These are phyloP conservation scores for Busseola fusca DNA, from an alignment of 2,888 invertebrate species.

Conservation along the genomic window DNA sequence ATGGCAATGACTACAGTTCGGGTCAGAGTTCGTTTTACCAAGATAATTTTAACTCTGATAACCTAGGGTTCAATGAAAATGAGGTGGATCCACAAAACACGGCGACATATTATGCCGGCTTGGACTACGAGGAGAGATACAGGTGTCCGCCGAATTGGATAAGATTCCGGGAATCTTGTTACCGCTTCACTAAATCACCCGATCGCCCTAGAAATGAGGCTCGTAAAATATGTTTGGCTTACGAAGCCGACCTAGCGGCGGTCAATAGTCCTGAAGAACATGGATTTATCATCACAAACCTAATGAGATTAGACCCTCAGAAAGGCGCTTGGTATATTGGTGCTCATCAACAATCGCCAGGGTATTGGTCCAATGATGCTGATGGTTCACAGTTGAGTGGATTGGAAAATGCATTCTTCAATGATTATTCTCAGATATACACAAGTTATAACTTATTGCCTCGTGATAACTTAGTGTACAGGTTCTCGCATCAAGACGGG, in stretches of 20 bases:
- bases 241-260: conserved; percentile 94
- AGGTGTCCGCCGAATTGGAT: conserved; percentile 96
- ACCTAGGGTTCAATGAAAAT: conserved; percentile 77
- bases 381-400: conserved; percentile 94
- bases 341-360: conserved; percentile 92
- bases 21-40: conserved; percentile 84
- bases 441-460: conserved; percentile 87
- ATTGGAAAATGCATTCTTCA: conserved; percentile 95
- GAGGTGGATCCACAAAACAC: conserved; percentile 82
- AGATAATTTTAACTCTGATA: conserved; percentile 76
- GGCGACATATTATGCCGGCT: conserved; percentile 80
- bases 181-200: conserved; percentile 96
- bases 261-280: conserved; percentile 96
- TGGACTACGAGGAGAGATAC: conserved; percentile 84
- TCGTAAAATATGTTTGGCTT: conserved; percentile 94
- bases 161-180: conserved; percentile 94
- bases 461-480: conserved; percentile 94
- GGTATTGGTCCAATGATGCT: conserved; percentile 94
- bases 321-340: conserved; percentile 96
- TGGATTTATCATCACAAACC: conserved; percentile 94
- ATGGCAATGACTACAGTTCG: conserved; percentile 76
- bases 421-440: conserved; percentile 84
- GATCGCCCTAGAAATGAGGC: conserved; percentile 94
- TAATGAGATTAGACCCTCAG: conserved; percentile 95
- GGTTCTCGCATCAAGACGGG: conserved; percentile 91